phyloP scores from a whole-genome alignment of 2,113 vertebrate genomes.

The Galbula dea region DNA sequence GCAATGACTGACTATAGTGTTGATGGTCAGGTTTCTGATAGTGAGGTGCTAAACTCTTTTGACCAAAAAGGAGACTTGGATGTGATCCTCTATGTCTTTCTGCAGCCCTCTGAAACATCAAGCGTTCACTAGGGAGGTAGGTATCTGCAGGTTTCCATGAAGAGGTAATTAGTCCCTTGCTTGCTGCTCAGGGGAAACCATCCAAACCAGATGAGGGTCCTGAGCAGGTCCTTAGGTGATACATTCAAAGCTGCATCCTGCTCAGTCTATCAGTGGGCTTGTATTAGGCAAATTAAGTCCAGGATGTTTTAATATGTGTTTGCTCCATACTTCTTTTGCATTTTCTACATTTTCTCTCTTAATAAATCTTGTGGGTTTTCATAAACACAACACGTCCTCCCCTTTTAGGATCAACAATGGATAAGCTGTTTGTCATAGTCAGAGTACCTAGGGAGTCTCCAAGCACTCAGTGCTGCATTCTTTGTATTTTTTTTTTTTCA shows the following conservation, averaged over 20 bases:
- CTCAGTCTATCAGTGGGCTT: background rate
- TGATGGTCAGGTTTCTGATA: background rate
- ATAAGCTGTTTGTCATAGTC: background rate
- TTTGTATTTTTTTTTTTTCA: background rate
- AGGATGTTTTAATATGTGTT: background rate
- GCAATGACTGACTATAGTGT: background rate
- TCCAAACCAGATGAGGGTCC: background rate
- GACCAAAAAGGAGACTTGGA: background rate
- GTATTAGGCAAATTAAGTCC: background rate
- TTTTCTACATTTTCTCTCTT: background rate
- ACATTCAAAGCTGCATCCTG: background rate
- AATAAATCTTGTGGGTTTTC: background rate
- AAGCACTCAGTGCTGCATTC: background rate
- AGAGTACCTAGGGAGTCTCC: background rate
- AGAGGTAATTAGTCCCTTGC: background rate
- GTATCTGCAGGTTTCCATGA: background rate
- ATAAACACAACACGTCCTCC: background rate
- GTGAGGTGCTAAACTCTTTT: background rate
- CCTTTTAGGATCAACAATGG: background rate
- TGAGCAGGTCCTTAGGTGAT: background rate
- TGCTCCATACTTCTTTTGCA: background rate
- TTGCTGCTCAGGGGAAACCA: background rate
- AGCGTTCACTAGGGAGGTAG: background rate
- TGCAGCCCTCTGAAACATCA: background rate
- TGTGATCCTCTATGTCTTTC: background rate